These are phyloP conservation scores for Chaunax sp. DNA, from an alignment of 2,797 vertebrate genomes.

Conservation along the genomic window DNA sequence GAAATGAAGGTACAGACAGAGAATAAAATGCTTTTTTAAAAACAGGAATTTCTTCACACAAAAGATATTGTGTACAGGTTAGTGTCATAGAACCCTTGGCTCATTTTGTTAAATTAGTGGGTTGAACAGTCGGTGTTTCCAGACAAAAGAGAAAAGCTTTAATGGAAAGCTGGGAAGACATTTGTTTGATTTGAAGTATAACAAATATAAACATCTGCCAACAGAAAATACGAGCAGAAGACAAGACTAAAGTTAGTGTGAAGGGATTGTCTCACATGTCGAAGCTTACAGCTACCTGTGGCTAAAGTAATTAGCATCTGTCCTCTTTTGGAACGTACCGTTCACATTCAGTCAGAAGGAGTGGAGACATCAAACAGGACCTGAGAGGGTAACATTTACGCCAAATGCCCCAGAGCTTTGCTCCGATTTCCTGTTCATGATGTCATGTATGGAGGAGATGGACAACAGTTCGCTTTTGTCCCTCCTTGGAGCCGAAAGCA, in stretches of 20 bases:
- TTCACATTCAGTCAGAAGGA: conserved; percentile 25
- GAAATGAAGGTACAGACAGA: neutral
- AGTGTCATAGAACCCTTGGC: neutral
- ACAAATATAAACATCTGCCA: conserved; percentile 59
- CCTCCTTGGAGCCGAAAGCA: conserved; percentile 82
- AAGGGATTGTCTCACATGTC: conserved; percentile 44
- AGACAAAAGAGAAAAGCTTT: conserved; percentile 54
- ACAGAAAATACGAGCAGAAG: conserved; percentile 22
- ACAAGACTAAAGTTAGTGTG: conserved; percentile 24
- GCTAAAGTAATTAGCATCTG: conserved; percentile 33
- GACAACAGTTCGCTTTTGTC: conserved; percentile 34
- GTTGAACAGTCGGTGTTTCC: conserved; percentile 7
- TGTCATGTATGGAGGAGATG: conserved; percentile 65
- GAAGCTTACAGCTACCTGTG: conserved; percentile 55
- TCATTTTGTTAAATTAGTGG: neutral
- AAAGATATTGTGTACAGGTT: neutral
- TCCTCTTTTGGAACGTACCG: conserved; percentile 36
- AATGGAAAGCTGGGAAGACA: conserved; percentile 63
- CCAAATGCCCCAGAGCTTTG: conserved; percentile 58
- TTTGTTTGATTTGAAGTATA: conserved; percentile 42
- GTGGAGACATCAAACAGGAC: conserved; percentile 52
- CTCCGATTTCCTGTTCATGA: conserved; percentile 62
- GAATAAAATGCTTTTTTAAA: neutral
- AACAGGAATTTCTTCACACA: neutral
- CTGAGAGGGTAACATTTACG: conserved; percentile 62